Conservation (phyloP, 2,888 invertebrate genomes). For the Caenorhabditis wallacei region DNA sequence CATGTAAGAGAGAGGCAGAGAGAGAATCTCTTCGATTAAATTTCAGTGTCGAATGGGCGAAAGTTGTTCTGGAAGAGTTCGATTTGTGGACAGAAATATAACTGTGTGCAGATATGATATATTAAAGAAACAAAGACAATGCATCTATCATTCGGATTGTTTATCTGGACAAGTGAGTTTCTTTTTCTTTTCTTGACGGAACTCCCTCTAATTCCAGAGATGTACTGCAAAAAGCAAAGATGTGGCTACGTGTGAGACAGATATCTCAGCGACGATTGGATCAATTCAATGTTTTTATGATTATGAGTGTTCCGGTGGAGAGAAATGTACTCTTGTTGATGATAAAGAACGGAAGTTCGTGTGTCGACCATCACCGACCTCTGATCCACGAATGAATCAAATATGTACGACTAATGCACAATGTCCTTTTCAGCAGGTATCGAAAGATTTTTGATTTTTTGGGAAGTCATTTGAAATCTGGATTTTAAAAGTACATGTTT, state of each 20-base stretch:
- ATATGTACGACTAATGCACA: constrained; percentile 66
- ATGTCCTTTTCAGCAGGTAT: constrained; percentile 72
- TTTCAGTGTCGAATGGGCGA: constrained; percentile 75
- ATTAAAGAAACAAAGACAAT: constrained; percentile 64
- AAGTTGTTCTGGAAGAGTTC: constrained; percentile 66
- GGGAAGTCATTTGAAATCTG: too few relatives aligned
- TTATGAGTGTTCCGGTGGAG: constrained; percentile 73
- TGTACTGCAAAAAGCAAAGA: constrained; percentile 39
- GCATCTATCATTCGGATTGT: constrained; percentile 71
- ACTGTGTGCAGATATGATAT: constrained; percentile 70
- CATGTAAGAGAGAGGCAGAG: too few relatives aligned
- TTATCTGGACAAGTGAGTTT: constrained; percentile 63
- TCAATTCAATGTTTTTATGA: constrained; percentile 66
- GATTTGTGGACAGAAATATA: constrained; percentile 66
- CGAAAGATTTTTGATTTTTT: neutral
- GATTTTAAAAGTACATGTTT: too few relatives aligned
- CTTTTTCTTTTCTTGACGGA: neutral
- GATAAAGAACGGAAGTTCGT: constrained; percentile 37
- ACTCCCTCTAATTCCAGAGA: constrained; percentile 28
- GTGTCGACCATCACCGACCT: constrained; percentile 63
- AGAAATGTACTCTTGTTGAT: constrained; percentile 63
- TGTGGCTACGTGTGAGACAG: constrained; percentile 55
- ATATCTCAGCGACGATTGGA: constrained; percentile 63
- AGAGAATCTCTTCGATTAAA: neutral
- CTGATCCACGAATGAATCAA: constrained; percentile 68